Percentiles rank a stretch among this genome's conserved stretches.
Conservation (phyloP, 2,113 vertebrate species). For the Tenebrosternarchus preto region DNA sequence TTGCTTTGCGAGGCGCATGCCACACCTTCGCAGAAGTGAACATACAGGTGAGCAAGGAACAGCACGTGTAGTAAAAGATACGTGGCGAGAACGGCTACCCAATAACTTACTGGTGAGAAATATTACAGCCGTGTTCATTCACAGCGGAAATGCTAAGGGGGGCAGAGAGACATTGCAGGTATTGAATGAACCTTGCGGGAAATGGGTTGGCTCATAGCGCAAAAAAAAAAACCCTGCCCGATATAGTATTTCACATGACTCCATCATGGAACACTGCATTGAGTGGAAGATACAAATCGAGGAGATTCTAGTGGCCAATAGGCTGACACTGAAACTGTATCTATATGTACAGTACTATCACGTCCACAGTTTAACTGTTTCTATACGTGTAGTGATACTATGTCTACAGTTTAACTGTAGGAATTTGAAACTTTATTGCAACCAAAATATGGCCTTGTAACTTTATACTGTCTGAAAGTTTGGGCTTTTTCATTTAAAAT, state of each 20-base stretch:
- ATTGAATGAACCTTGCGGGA: slow-evolving; percentile 70
- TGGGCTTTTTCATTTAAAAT: no score
- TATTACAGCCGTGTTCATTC: slow-evolving; percentile 18
- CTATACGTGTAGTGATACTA: no score
- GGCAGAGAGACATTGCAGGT: slow-evolving; percentile 43
- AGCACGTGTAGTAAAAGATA: background rate
- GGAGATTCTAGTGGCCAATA: slow-evolving; percentile 55
- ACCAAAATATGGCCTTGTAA: background rate
- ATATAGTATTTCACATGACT: slow-evolving; percentile 70
- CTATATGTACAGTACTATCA: slow-evolving; percentile 22
- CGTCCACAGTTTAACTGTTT: background rate
- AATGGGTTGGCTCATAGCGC: slow-evolving; percentile 63
- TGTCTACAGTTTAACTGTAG: background rate
- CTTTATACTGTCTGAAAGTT: no score
- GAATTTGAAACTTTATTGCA: slow-evolving; percentile 17
- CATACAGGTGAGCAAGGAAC: background rate
- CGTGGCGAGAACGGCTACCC: slow-evolving; percentile 20
- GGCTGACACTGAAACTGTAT: slow-evolving; percentile 28
- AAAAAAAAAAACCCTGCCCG: slow-evolving; percentile 67
- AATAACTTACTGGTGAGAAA: slow-evolving; percentile 33
- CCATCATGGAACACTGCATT: slow-evolving; percentile 46
- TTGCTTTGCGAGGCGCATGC: no score
- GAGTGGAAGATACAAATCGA: slow-evolving; percentile 62
- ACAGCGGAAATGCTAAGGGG: slow-evolving; percentile 22
- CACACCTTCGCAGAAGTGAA: no score